These are phyloP conservation scores for Sipunculus nudus DNA, from an alignment of 2,888 invertebrate species.

Conservation along the genomic window DNA sequence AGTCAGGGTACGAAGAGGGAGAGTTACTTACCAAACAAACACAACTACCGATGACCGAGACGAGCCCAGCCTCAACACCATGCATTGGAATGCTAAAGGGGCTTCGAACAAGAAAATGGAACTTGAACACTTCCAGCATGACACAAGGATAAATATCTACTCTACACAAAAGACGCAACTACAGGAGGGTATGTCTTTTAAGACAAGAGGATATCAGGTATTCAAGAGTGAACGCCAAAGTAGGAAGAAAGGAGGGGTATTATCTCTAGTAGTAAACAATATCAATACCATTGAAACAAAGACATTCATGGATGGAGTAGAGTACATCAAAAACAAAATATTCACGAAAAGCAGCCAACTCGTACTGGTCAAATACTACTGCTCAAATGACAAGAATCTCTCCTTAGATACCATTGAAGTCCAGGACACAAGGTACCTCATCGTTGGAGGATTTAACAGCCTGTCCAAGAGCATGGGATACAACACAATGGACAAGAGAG, in stretches of 20 bases:
- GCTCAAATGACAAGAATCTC: constrained; percentile 23
- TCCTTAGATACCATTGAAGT: constrained; percentile 29
- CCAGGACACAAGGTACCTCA: constrained; percentile 18
- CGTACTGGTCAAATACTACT: constrained; percentile 21
- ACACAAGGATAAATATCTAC: constrained; percentile 26
- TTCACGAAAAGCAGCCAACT: constrained; percentile 3
- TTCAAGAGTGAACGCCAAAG: constrained; percentile 19
- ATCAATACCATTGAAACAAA: constrained; percentile 17
- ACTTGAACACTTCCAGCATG: constrained; percentile 24
- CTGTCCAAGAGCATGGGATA: constrained; percentile 31
- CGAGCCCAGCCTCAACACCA: constrained; percentile 12
- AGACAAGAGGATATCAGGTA: constrained; percentile 22
- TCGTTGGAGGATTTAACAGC: constrained; percentile 30
- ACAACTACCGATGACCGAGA: constrained; percentile 8
- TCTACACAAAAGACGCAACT: constrained; percentile 33
- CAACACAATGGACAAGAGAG: constrained; percentile 21
- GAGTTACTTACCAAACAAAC: too few relatives aligned
- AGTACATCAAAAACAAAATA: constrained; percentile 14
- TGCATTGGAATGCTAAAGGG: constrained; percentile 39
- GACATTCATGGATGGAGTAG: constrained; percentile 18
- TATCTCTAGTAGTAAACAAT: constrained; percentile 30
- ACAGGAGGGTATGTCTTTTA: constrained; percentile 11
- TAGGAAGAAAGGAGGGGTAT: constrained; percentile 26
- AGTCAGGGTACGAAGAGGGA: too few relatives aligned
- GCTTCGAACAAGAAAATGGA: constrained; percentile 31